Percentiles rank a stretch among this genome's conserved stretches.
These are phyloP conservation scores for Cydia strobilella DNA, from an alignment of 1,140 invertebrate species.

Conservation along the genomic window DNA sequence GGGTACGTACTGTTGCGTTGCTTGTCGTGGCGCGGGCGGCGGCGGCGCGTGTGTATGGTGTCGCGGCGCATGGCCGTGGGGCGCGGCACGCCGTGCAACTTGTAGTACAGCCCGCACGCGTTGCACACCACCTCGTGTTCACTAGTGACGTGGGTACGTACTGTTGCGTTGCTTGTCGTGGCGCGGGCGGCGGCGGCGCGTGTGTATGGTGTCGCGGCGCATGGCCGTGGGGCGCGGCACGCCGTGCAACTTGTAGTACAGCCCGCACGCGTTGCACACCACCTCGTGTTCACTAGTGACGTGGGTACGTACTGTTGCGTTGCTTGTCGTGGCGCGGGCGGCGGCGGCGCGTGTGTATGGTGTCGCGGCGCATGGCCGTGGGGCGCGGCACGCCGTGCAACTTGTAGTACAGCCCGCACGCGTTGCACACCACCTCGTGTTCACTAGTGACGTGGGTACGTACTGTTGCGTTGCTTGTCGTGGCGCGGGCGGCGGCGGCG, in stretches of 20 bases:
- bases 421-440: constrained; percentile 96
- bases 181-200: constrained; percentile 92
- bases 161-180: constrained; percentile 55
- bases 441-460: constrained; percentile 80
- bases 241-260: constrained; percentile 93
- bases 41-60: constrained; percentile 94
- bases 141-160: neutral
- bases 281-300: neutral
- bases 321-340: constrained; percentile 87
- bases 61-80: constrained; percentile 96
- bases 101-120: constrained; percentile 86
- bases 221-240: constrained; percentile 93
- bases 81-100: constrained; percentile 91
- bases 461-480: constrained; percentile 77
- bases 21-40: constrained; percentile 86
- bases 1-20: neutral
- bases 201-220: constrained; percentile 97
- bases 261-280: constrained; percentile 56
- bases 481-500: constrained; percentile 88
- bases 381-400: constrained; percentile 93
- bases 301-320: constrained; percentile 63
- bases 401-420: constrained; percentile 96
- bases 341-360: constrained; percentile 92
- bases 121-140: neutral
- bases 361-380: constrained; percentile 96